phyloP scores from a whole-genome alignment of 2,113 vertebrate species.

The Chrysochloris asiatica region DNA sequence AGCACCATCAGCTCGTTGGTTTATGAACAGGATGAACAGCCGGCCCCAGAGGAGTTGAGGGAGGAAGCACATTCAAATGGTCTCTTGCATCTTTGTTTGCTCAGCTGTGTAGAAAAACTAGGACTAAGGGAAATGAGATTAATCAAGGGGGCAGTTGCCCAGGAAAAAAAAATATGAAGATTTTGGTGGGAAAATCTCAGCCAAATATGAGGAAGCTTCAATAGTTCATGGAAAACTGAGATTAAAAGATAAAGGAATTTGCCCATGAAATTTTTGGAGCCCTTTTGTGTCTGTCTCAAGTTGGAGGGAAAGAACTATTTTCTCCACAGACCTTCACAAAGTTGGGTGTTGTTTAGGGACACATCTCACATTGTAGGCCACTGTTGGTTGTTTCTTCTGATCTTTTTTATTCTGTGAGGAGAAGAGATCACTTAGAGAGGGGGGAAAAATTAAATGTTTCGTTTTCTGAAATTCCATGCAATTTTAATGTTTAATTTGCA shows the following conservation, averaged over 20 bases:
- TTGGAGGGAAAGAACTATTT: neutral
- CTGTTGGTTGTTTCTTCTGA: slow-evolving; percentile 11
- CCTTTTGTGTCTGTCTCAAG: too few species aligned
- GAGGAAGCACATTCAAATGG: slow-evolving; percentile 75
- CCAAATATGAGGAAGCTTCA: neutral
- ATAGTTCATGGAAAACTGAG: too few species aligned
- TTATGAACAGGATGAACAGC: slow-evolving; percentile 62
- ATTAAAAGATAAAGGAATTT: too few species aligned
- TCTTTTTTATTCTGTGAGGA: neutral
- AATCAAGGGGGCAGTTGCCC: slow-evolving; percentile 78
- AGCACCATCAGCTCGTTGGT: neutral
- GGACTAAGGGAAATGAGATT: slow-evolving; percentile 79
- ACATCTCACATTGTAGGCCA: slow-evolving; percentile 4
- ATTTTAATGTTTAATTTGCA: slow-evolving; percentile 45
- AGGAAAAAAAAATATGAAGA: slow-evolving; percentile 54
- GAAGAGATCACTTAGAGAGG: neutral
- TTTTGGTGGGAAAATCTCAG: slow-evolving; percentile 73
- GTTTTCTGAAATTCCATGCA: neutral
- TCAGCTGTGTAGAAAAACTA: slow-evolving; percentile 80
- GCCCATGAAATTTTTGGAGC: too few species aligned
- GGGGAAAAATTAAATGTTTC: neutral
- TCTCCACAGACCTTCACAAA: slow-evolving; percentile 38
- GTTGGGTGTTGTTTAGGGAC: slow-evolving; percentile 9
- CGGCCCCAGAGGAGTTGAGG: slow-evolving; percentile 49
- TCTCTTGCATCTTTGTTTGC: slow-evolving; percentile 77